A percentile compares a stretch with the other conserved stretches of the same genome.
phyloP scores from a whole-genome alignment of 2,888 invertebrate genomes.

The Linyphia triangularis region DNA sequence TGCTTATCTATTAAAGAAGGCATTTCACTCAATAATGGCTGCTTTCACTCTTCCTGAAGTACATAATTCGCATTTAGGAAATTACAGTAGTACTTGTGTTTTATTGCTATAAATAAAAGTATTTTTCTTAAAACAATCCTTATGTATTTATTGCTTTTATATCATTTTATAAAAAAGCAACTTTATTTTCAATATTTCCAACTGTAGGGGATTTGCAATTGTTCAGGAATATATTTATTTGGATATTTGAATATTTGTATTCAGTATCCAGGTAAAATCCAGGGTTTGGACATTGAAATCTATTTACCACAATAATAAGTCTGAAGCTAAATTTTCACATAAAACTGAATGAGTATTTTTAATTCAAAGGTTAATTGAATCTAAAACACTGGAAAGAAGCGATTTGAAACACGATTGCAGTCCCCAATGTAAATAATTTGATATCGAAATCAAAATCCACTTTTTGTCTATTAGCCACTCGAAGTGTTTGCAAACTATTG shows the following conservation, averaged over 20 bases:
- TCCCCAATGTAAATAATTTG: neutral
- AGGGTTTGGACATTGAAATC: neutral
- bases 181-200: neutral
- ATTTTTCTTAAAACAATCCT: conserved; percentile 30
- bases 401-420: neutral
- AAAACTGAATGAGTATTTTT: neutral
- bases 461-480: neutral
- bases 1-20: neutral
- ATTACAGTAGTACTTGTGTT: neutral
- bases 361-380: no score
- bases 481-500: neutral
- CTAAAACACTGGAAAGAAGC: neutral
- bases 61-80: neutral
- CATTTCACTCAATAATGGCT: neutral
- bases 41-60: neutral
- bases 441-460: neutral
- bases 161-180: conserved; percentile 46
- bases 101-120: conserved; percentile 5
- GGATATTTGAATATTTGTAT: neutral
- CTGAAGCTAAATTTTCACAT: neutral
- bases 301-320: neutral
- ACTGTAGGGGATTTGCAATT: neutral
- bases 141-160: conserved; percentile 55
- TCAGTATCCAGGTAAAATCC: conserved; percentile 3
- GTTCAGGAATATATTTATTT: neutral